These are phyloP conservation scores for Pachliopta kotzebuea DNA, from an alignment of 2,888 invertebrate genomes.

Conservation along the genomic window DNA sequence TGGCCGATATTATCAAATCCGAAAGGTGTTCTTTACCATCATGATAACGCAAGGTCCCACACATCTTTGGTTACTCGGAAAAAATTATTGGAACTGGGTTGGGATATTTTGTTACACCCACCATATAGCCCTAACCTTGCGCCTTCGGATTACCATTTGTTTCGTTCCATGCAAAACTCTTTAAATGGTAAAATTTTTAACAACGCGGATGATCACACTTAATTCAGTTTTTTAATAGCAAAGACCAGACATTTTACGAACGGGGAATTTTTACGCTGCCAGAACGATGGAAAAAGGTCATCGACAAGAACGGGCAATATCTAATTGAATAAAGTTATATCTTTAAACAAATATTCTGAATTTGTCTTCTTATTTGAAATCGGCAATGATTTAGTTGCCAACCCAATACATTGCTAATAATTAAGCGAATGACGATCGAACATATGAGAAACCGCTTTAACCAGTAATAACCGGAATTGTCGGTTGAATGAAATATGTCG, in stretches of 20 bases:
- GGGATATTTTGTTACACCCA: no score
- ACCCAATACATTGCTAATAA: constrained; percentile 4
- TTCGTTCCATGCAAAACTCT: background rate
- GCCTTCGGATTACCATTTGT: background rate
- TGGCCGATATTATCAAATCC: no score
- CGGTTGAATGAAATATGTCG: constrained; percentile 8
- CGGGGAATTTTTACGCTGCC: no score
- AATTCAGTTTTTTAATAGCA: background rate
- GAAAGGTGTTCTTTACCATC: no score
- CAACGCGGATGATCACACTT: background rate
- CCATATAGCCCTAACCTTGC: background rate
- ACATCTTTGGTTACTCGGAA: no score
- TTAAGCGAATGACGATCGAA: constrained; percentile 15
- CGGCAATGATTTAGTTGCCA: no score
- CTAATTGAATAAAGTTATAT: no score
- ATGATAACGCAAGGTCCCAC: no score
- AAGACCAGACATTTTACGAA: background rate
- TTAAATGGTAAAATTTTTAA: background rate
- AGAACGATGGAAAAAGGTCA: no score
- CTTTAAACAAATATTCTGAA: no score
- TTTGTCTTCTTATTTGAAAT: background rate
- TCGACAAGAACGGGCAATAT: no score
- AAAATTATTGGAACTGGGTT: no score
- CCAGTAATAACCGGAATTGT: constrained; percentile 8
- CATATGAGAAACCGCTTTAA: constrained; percentile 7